Base-by-base conservation (phyloP, 1,140 invertebrate genomes). In the Saccostrea echinata region DNA sequence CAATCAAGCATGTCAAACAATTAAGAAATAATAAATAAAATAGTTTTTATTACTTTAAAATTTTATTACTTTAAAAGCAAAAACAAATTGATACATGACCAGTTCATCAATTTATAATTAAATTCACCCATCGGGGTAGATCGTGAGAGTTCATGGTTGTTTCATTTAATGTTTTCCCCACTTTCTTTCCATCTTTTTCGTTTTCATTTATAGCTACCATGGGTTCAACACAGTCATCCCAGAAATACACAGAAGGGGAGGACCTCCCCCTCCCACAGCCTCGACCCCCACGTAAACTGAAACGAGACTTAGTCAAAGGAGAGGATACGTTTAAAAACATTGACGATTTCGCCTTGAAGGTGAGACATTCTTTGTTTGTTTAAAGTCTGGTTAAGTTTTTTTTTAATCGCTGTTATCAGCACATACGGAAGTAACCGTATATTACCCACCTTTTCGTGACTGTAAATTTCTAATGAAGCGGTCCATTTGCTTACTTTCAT, bases 341-440 rank as follows among this genome's bases (percentile, higher is more conserved):
- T 21, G 87, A 88, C 52, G 57, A 88, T 24, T 57, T 86, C 52
- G 84, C 87, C n/a, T 84, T 86, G 8, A 88, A 88, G 84, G 87
- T 88, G 82, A 86, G 71, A 61, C n/a, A n/a, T 43, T 52, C 4
- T 52, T 1, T 24, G 8, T 21, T 53, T 27, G 11, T n/a, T 61
- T 33, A n/a, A 53, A n/a, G 1, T 53, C 52, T n/a, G 43, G 43
- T 6, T 43, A 43, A 9, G 6, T 43, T 43, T 2, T 9, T 2
- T 43, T 43, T 43, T 43, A 8, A 43, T 43, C 43, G 9, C 43
- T 43, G 1, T 43, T 43, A 43, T 43, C 43, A 43, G 43, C 4
- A 43, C 6, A 43, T 43, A 6, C 6, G 43, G 43, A 43, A 43
- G 43, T 43, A n/a, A n/a, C n/a, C n/a, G n/a, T n/a, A n/a, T n/a